These are phyloP conservation scores for Callionymus lyra DNA, from an alignment of 2,113 vertebrate species.

Conservation along the genomic window DNA sequence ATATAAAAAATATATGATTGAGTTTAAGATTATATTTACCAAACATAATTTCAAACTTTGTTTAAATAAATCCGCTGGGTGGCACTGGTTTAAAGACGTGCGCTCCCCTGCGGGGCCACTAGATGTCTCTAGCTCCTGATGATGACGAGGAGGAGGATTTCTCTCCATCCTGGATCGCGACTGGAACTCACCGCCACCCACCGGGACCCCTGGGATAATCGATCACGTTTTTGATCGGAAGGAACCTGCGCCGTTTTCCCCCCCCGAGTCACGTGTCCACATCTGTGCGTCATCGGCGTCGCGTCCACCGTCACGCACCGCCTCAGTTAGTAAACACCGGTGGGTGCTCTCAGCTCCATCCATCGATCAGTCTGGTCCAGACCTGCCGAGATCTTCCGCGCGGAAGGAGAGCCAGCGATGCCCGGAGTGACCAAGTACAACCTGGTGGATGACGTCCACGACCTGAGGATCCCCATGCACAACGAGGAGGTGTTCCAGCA, in stretches of 20 bases:
- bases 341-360: not conserved
- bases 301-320: too few species aligned
- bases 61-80: not conserved
- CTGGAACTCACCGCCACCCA: too few species aligned
- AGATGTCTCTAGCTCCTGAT: conserved; percentile 38
- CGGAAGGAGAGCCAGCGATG: conserved; percentile 58
- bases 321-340: too few species aligned
- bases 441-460: conserved; percentile 85
- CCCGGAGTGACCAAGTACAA: conserved; percentile 90
- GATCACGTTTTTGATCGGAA: too few species aligned
- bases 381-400: too few species aligned
- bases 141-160: conserved; percentile 1
- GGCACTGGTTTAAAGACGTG: not conserved
- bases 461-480: conserved; percentile 85
- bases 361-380: conserved; percentile 15
- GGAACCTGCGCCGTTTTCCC: too few species aligned
- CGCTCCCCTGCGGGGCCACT: conserved; percentile 35
- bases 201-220: too few species aligned
- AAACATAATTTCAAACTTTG: too few species aligned
- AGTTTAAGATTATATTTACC: too few species aligned
- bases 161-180: conserved; percentile 1
- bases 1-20: too few species aligned
- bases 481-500: conserved; percentile 91
- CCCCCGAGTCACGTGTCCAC: conserved; percentile 13
- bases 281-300: conserved; percentile 42